Percentiles rank a stretch among this genome's conserved stretches.
phyloP scores from a whole-genome alignment of 2,797 vertebrate genomes.

The Scolopax rusticola region DNA sequence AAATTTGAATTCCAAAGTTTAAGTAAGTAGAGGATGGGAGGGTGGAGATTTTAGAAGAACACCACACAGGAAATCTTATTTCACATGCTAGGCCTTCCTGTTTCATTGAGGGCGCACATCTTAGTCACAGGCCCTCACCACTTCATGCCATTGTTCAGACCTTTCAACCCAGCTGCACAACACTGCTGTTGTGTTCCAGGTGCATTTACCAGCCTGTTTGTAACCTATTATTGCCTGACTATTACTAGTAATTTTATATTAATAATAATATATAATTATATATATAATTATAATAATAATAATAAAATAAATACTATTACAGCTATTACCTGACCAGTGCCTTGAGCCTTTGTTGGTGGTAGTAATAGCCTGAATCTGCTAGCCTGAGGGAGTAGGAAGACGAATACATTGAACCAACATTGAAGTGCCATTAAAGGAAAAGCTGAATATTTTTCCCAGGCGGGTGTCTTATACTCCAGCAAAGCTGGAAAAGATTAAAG shows the following conservation, averaged over 20 bases:
- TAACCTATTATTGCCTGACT: not conserved
- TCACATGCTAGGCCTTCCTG: not conserved
- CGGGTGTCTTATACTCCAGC: not conserved
- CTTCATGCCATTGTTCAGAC: not conserved
- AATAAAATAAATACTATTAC: too few relatives aligned
- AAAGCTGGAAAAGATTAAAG: not conserved
- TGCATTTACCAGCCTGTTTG: not conserved
- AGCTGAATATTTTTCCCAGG: not conserved
- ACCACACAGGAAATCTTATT: not conserved
- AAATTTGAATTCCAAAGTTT: not conserved
- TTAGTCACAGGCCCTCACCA: accelerated
- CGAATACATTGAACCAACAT: accelerated
- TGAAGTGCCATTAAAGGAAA: not conserved
- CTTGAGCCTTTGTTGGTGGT: not conserved
- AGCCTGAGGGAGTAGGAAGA: not conserved
- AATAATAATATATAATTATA: too few relatives aligned
- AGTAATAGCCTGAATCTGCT: not conserved
- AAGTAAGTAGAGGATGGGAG: not conserved
- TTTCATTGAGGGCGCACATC: not conserved
- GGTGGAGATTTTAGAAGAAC: not conserved
- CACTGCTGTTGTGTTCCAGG: not conserved
- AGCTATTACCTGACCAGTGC: not conserved
- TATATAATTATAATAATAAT: too few relatives aligned
- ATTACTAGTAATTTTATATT: too few relatives aligned
- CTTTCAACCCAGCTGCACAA: not conserved